Conservation (phyloP, 2,113 vertebrate genomes). For the Tachuris rubrigastra region DNA sequence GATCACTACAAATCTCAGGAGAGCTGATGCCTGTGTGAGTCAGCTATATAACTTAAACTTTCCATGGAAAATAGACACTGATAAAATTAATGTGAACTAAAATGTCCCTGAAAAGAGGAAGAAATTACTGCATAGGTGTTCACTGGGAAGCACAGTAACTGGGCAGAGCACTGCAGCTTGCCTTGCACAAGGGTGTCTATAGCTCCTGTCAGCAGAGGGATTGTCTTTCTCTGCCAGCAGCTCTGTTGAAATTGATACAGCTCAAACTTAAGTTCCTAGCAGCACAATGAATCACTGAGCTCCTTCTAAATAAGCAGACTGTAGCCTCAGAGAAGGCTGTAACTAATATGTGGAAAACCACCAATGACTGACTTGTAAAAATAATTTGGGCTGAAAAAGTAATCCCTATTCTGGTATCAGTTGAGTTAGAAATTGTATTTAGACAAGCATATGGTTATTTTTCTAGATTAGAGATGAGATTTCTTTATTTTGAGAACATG, state of each 20-base stretch:
- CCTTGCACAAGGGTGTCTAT: background rate
- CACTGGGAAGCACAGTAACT: background rate
- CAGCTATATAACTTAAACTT: background rate
- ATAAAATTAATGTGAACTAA: background rate
- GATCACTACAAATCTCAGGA: background rate
- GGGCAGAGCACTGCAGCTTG: background rate
- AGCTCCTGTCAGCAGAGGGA: constrained; percentile 10
- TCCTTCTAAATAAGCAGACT: background rate
- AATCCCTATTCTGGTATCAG: background rate
- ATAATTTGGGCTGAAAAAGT: background rate
- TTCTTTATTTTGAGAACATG: background rate
- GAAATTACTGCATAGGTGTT: background rate
- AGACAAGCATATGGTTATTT: background rate
- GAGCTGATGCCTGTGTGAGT: background rate
- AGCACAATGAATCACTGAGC: background rate
- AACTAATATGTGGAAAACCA: background rate
- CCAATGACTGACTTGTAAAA: background rate
- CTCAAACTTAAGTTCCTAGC: background rate
- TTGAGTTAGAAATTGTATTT: background rate
- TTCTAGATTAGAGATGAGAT: background rate
- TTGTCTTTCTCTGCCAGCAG: background rate
- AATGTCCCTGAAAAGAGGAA: background rate
- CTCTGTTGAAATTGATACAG: background rate
- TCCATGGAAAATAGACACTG: background rate
- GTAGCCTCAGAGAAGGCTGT: background rate